These are phyloP conservation scores for Saccostrea glomerata DNA, from an alignment of 1,140 invertebrate species.

Conservation along the genomic window DNA sequence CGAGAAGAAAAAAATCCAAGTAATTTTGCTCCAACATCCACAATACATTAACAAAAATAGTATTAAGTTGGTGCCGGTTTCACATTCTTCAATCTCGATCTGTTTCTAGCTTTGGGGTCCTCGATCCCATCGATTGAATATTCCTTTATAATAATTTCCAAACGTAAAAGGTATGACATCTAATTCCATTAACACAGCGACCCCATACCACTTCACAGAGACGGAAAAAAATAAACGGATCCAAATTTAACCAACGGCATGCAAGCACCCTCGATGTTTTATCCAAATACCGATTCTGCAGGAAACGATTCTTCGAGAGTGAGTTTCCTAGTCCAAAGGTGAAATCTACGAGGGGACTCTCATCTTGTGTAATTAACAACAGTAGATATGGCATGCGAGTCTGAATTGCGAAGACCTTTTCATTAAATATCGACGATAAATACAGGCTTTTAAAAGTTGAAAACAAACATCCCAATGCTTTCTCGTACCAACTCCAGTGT, in stretches of 20 bases:
- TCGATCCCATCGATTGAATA: background rate
- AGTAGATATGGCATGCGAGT: conserved; percentile 28
- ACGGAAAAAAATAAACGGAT: background rate
- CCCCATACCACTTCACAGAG: background rate
- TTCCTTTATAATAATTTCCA: background rate
- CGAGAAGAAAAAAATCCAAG: background rate
- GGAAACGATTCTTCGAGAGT: background rate
- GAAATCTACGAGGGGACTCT: background rate
- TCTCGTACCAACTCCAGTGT: background rate
- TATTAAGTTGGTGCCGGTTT: background rate
- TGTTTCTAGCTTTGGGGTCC: background rate
- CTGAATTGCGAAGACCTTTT: conserved; percentile 11
- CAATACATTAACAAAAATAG: background rate
- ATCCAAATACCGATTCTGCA: background rate
- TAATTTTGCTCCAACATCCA: background rate
- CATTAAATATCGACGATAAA: background rate
- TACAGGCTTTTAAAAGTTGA: conserved; percentile 27
- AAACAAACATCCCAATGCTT: background rate
- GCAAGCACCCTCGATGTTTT: background rate
- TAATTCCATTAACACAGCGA: conserved; percentile 10
- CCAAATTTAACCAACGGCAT: background rate
- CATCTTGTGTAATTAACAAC: conserved; percentile 32
- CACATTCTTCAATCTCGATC: conserved; percentile 4
- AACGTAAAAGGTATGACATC: background rate
- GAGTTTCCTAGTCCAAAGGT: background rate